A percentile compares a stretch with the other conserved stretches of the same genome.
Conservation (phyloP, 1,140 invertebrate genomes). For the Caenorhabditis remanei region DNA sequence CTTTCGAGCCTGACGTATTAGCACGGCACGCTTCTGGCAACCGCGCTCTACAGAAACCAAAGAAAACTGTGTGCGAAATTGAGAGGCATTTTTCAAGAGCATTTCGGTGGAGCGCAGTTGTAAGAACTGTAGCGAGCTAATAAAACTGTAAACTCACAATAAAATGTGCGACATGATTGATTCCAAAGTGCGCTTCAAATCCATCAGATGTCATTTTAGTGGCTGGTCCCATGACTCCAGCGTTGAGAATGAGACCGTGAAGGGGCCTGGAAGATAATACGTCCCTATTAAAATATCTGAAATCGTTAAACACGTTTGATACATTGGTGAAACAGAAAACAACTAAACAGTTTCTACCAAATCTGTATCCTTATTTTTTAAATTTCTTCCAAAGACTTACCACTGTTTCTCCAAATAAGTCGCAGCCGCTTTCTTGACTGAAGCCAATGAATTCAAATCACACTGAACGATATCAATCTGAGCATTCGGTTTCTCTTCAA, state of each 20-base stretch:
- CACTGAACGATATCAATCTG: constrained; percentile 65
- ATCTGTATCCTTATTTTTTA: not conserved
- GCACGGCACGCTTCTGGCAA: too few relatives aligned
- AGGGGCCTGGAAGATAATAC: constrained; percentile 82
- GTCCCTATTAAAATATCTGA: too few relatives aligned
- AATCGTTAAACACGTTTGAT: too few relatives aligned
- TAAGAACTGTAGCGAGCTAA: too few relatives aligned
- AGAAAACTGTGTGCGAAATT: too few relatives aligned
- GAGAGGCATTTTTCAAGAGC: too few relatives aligned
- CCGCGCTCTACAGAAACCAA: too few relatives aligned
- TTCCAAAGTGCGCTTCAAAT: constrained; percentile 89
- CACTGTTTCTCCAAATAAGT: constrained; percentile 61
- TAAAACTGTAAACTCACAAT: not conserved
- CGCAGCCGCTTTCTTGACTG: constrained; percentile 58
- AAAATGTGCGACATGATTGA: constrained; percentile 85
- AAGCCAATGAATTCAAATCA: constrained; percentile 61
- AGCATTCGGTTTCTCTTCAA: constrained; percentile 50
- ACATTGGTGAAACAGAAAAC: too few relatives aligned
- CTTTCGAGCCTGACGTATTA: too few relatives aligned
- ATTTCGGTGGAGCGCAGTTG: too few relatives aligned
- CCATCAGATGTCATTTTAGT: constrained; percentile 87
- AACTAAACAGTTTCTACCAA: too few relatives aligned
- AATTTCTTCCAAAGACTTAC: constrained; percentile 44
- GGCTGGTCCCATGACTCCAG: constrained; percentile 86
- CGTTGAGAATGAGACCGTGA: constrained; percentile 90